Conservation (phyloP, 2,888 invertebrate genomes). For the Lepetodrilus schrolli region DNA sequence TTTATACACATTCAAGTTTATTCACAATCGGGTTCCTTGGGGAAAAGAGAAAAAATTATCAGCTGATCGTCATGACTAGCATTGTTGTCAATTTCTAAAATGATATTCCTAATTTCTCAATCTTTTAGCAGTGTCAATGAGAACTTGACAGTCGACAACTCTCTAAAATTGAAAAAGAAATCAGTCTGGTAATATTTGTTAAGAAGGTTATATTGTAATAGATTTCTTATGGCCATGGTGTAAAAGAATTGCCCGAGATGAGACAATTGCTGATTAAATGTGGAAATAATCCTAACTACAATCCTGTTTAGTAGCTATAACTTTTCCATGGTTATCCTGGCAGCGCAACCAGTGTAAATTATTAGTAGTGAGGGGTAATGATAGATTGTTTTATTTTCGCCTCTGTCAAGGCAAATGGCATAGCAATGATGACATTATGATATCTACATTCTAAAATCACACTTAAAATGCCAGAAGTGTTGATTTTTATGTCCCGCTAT, state of each 20-base stretch:
- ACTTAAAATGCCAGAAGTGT: constrained; percentile 29
- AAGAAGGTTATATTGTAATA: no score
- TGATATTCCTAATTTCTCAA: neutral
- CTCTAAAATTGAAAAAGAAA: neutral
- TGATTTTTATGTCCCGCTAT: constrained; percentile 25
- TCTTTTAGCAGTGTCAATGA: neutral
- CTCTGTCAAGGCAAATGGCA: constrained; percentile 4
- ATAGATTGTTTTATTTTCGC: constrained; percentile 19
- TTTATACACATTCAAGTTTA: no score
- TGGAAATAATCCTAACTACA: constrained; percentile 12
- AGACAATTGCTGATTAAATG: constrained; percentile 24
- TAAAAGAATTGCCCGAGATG: constrained; percentile 17
- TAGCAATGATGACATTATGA: constrained; percentile 1
- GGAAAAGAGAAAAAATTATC: no score
- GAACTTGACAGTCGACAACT: neutral
- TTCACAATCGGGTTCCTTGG: no score
- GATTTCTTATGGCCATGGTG: constrained; percentile 6
- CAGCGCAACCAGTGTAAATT: neutral
- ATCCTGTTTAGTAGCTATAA: constrained; percentile 16
- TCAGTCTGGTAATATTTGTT: constrained; percentile 3
- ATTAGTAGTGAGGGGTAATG: constrained; percentile 9
- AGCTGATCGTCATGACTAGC: no score
- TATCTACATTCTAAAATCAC: constrained; percentile 28
- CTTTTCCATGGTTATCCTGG: neutral
- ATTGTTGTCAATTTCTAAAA: no score